Evolutionary conservation across 2,113 vertebrate species (phyloP), one percentile per base, ranked within the genome.

Genomic region (Brachionichthys hirsutus): DNA sequence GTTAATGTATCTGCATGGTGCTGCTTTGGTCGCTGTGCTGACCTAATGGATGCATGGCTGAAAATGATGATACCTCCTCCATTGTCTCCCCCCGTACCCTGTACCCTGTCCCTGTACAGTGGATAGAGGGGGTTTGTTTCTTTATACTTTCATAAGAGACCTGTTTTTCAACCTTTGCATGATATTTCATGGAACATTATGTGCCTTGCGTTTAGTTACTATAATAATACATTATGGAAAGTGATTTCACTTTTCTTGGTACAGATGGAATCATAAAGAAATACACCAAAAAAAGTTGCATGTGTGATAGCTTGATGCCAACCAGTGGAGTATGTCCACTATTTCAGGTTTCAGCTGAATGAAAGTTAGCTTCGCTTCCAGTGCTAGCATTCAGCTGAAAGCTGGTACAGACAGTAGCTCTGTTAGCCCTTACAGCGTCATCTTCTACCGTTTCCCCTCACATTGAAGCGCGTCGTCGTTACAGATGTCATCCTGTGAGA

Each of bases 201-300:
- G 96, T 98, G 95, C 96, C 96, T 98, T 98, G 95, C 93, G 90
- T 94, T 91, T 88, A 85, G 90, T 89, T 30, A 84, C 62, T 86
- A 76, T 76, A 83, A 76, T 76, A 83, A 85, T 84, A 80, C 68
- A 62, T 82, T 77, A 87, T 89, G 88, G 89, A 90, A 90, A 70
- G 62, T 85, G 40, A 87, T 75, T 81, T 85, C 55, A 80, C 34
- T 71, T 76, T 87, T 75, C 67, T 65, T 54, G 55, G 82, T 88
- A 75, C 77, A 81, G 80, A 75, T 75, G 61, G 70, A 85, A 86
- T 90, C 91, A 85, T 89, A 79, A 62, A 58, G 36, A 81, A n/a
- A n/a, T n/a, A 87, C 45, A 65, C 14, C n/a, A n/a, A 80, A 78
- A 79, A 74, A 82, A 86, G 88, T 90, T 92, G 95, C 96, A 96